Conservation (phyloP, 2,888 invertebrate genomes). For the Drosophila meridiana region DNA sequence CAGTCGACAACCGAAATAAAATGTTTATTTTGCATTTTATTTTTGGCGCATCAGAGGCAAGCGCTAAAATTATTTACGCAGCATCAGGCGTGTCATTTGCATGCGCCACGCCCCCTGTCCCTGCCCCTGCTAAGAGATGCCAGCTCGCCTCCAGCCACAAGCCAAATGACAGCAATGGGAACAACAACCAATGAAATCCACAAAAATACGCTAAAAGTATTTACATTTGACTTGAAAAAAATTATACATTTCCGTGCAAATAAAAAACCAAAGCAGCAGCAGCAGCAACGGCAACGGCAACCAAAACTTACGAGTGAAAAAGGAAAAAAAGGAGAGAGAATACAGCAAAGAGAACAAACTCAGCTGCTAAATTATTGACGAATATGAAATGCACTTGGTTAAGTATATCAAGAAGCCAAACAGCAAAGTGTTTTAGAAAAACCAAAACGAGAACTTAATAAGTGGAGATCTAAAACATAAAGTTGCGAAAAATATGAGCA, state of each 20-base stretch:
- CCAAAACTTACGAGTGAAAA: constrained; percentile 30
- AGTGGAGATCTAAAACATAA: not conserved
- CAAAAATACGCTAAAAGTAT: constrained; percentile 81
- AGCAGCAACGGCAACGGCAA: constrained; percentile 17
- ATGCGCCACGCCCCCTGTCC: constrained; percentile 63
- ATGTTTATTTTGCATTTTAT: constrained; percentile 80
- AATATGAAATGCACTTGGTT: constrained; percentile 62
- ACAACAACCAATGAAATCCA: constrained; percentile 70
- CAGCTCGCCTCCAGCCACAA: constrained; percentile 16
- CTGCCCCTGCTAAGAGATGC: not conserved
- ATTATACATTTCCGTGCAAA: constrained; percentile 82
- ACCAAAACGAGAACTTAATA: not conserved
- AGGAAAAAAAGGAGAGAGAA: not conserved
- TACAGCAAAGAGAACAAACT: constrained; percentile 26
- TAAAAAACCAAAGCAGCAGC: constrained; percentile 65
- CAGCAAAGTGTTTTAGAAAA: not conserved
- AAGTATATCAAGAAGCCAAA: not conserved
- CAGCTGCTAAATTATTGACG: constrained; percentile 45
- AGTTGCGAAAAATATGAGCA: not conserved
- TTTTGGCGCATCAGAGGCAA: constrained; percentile 67
- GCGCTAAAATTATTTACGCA: constrained; percentile 79
- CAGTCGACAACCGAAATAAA: constrained; percentile 71
- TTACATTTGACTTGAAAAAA: constrained; percentile 80
- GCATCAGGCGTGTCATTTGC: constrained; percentile 79
- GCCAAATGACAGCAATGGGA: constrained; percentile 58